Base-by-base conservation (phyloP, 2,797 vertebrate genomes). In the Rhadinocentrus ornatus region DNA sequence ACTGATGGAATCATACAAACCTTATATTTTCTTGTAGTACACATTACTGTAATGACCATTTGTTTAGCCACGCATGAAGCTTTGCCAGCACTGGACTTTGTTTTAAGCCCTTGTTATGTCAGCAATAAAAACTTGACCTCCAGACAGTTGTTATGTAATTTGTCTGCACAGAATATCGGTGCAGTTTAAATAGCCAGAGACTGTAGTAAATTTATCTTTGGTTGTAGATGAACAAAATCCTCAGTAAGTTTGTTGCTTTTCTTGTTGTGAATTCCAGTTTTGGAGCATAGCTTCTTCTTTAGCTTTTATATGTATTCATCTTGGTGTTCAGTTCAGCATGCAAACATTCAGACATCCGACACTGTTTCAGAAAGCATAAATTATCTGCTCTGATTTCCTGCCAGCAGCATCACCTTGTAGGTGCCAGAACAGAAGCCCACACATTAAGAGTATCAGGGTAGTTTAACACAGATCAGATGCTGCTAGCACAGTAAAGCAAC, bases 11-110 rank as follows among this genome's bases (percentile, higher is more conserved):
- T 2, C 5, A 77, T 64, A 60, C 69, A 70, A 80, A 16, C 8
- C 1, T 16, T n/a, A 52, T 50, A 15, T 53, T 31, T 64, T 6
- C 26, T 2, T 62, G 78, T 75, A n/a, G 46, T 26, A 1, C 32
- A 58, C 62, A 75, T 75, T 7, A 31, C 63, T 66, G 34, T 78
- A 71, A 77, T 76, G 55, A 60, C 65, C 82, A 73, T 82, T 80
- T 85, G 82, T 85, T 78, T 63, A 71, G 73, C 65, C 73, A 59
- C 65, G 71, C 76, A 39, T 75, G 64, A 78, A 41, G 55, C 66
- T 69, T 70, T 83, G 78, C 85, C 82, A 79, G 81, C 65, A 18
- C 29, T 22, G 22, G 52, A 58, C 62, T 72, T 39, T 31, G 60
- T n/a, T 62, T 32, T 26, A 44, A 22, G n/a, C 61, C 58, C n/a